Evolutionary conservation across 2,113 vertebrate genomes (phyloP).

Genomic region (Oreochromis spilurus): DNA sequence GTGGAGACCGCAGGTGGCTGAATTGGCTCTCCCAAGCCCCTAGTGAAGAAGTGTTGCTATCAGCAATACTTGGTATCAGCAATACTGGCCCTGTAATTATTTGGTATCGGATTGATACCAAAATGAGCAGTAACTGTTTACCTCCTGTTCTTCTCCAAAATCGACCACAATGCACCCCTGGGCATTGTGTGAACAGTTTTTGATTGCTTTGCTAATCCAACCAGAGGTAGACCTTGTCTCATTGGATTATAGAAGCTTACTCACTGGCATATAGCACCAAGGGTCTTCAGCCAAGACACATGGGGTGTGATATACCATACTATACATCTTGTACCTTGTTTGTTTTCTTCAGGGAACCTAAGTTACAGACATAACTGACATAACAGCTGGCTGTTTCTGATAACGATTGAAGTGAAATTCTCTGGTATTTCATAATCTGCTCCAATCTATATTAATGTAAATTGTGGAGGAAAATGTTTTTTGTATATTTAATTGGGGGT

Average conservation of each 20-base stretch:
- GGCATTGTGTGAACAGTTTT: background rate
- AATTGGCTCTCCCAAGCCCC: background rate
- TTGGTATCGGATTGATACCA: background rate
- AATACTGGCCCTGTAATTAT: background rate
- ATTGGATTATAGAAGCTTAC: background rate
- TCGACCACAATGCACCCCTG: fast-evolving
- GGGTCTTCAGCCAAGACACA: background rate
- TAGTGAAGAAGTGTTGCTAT: background rate
- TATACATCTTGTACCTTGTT: background rate
- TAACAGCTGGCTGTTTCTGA: background rate
- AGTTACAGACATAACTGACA: background rate
- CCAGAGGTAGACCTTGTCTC: background rate
- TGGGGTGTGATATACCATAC: background rate
- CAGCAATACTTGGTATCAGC: background rate
- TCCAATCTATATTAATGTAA: background rate
- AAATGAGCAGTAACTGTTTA: background rate
- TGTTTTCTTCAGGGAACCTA: background rate
- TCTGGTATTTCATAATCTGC: background rate
- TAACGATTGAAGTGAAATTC: background rate
- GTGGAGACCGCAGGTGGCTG: background rate
- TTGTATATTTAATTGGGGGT: fast-evolving
- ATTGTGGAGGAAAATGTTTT: fast-evolving
- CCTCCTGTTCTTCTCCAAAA: background rate
- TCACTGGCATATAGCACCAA: background rate
- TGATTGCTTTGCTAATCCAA: background rate